Conservation (phyloP, 2,113 vertebrate genomes). For the Crotophaga sulcirostris region DNA sequence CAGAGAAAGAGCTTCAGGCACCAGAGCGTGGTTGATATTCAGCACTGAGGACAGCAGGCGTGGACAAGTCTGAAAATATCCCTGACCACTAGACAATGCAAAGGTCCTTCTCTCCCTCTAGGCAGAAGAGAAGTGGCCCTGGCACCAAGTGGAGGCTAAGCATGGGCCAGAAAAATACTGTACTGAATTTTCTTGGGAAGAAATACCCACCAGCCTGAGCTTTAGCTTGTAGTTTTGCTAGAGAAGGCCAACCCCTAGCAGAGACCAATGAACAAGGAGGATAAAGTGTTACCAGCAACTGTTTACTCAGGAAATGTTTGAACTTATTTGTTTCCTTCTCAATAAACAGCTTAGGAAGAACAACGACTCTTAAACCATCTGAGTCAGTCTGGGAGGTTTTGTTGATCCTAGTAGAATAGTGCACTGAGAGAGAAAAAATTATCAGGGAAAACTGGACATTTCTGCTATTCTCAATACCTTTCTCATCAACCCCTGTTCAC, state of each 20-base stretch:
- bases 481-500: neutral
- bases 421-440: neutral
- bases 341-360: neutral
- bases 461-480: neutral
- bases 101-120: neutral
- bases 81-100: neutral
- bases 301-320: neutral
- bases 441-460: neutral
- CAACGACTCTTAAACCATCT: neutral
- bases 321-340: neutral
- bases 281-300: neutral
- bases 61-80: neutral
- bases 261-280: neutral
- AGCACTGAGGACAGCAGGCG: neutral
- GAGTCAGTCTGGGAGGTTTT: neutral
- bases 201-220: neutral
- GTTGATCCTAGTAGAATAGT: neutral
- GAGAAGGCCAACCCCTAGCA: neutral
- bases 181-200: fast-evolving
- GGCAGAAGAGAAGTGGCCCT: neutral
- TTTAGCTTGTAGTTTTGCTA: neutral
- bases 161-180: neutral
- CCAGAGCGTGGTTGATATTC: neutral
- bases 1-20: neutral
- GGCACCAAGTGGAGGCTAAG: neutral